These are phyloP conservation scores for Acronicta aceris DNA, from an alignment of 2,888 invertebrate species.

Conservation along the genomic window DNA sequence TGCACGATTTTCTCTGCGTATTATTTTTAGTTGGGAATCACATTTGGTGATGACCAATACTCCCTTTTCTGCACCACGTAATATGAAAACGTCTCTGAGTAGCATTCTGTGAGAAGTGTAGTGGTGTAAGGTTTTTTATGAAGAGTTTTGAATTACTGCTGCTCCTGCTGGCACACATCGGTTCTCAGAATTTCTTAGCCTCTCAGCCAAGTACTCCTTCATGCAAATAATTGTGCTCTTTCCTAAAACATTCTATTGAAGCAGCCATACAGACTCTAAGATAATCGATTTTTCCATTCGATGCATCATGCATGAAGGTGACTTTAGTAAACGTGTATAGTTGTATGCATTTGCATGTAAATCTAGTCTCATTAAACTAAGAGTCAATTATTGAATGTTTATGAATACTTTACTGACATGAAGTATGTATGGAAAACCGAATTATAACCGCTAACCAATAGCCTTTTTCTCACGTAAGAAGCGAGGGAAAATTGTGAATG, in stretches of 20 bases:
- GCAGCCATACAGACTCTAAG: no score
- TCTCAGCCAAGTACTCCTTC: no score
- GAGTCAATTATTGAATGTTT: not conserved
- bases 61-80: not conserved
- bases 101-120: no score
- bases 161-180: no score
- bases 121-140: no score
- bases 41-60: not conserved
- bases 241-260: no score
- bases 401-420: no score
- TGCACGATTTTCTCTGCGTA: not conserved
- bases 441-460: constrained; percentile 11
- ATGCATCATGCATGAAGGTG: not conserved
- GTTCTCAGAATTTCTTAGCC: no score
- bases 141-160: no score
- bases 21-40: not conserved
- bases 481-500: constrained; percentile 1
- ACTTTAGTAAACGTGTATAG: no score
- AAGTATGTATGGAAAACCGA: not conserved
- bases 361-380: not conserved
- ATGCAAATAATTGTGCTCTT: no score
- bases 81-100: not conserved
- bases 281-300: no score
- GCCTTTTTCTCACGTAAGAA: constrained; percentile 14
- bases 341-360: not conserved